Evolutionary conservation across 2,797 vertebrate genomes (phyloP).

Genomic region (Nasua narica): DNA sequence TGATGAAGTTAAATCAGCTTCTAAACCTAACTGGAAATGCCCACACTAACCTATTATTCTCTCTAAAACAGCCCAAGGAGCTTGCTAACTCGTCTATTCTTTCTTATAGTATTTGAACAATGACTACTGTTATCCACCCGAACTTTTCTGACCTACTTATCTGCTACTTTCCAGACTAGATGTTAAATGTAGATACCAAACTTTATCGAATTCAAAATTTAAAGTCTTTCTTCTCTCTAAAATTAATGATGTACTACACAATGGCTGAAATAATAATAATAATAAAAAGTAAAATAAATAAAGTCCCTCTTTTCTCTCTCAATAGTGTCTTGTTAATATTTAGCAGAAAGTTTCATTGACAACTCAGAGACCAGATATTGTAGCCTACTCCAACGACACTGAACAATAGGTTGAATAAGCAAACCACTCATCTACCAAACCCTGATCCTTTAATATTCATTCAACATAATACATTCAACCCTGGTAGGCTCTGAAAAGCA

Average conservation of each 20-base stretch:
- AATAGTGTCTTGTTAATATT: neutral
- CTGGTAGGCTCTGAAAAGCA: neutral
- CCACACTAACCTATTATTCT: neutral
- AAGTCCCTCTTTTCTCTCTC: neutral
- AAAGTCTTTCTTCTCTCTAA: neutral
- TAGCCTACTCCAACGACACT: neutral
- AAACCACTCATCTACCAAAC: neutral
- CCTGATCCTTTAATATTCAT: neutral
- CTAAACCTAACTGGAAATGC: slow-evolving; percentile 16
- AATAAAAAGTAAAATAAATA: neutral
- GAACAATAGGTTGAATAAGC: neutral
- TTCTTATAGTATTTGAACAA: neutral
- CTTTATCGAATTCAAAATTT: slow-evolving; percentile 3
- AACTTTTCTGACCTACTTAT: slow-evolving; percentile 33
- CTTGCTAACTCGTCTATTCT: neutral
- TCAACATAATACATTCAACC: neutral
- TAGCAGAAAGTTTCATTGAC: neutral
- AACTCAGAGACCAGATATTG: neutral
- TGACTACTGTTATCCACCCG: neutral
- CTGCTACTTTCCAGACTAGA: neutral
- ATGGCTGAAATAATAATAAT: too few relatives aligned
- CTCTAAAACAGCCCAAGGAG: neutral
- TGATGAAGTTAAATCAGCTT: slow-evolving; percentile 37
- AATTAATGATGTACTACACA: neutral
- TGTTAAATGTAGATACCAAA: neutral